Conservation (phyloP, 2,113 vertebrate species). For the Rhinoptilus africanus region DNA sequence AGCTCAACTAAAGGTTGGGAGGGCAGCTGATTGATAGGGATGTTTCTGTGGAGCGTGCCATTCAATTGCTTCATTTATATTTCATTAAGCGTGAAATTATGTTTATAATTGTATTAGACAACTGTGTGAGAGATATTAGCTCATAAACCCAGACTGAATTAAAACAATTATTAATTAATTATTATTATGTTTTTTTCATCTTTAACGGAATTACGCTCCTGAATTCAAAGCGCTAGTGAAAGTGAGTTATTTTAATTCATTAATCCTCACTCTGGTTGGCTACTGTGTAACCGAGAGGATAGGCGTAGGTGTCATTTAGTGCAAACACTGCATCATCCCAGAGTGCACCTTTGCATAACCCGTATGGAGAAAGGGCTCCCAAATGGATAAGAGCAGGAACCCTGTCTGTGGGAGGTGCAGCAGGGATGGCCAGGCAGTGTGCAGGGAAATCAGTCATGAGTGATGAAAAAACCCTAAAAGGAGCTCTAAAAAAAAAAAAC, state of each 20-base stretch:
- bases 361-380: not conserved
- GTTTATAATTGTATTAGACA: slow-evolving; percentile 57
- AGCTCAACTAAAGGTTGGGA: not conserved
- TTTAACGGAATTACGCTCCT: slow-evolving; percentile 23
- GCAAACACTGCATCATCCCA: not conserved
- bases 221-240: not conserved
- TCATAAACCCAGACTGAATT: slow-evolving; percentile 16
- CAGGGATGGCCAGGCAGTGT: accelerated
- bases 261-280: not conserved
- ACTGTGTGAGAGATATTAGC: slow-evolving; percentile 16
- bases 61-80: slow-evolving; percentile 54
- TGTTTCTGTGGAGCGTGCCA: not conserved
- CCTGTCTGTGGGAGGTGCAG: not conserved
- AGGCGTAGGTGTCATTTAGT: not conserved
- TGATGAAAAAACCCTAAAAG: not conserved
- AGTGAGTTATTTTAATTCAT: not conserved
- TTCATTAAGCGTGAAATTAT: slow-evolving; percentile 62
- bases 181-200: not conserved
- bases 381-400: not conserved
- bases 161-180: slow-evolving; percentile 57
- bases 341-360: not conserved
- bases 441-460: not conserved
- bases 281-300: not conserved
- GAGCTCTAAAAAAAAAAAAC: not conserved
- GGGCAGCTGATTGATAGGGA: not conserved